These are phyloP conservation scores for Tetranychus truncatus DNA, from an alignment of 2,888 invertebrate genomes.

Conservation along the genomic window DNA sequence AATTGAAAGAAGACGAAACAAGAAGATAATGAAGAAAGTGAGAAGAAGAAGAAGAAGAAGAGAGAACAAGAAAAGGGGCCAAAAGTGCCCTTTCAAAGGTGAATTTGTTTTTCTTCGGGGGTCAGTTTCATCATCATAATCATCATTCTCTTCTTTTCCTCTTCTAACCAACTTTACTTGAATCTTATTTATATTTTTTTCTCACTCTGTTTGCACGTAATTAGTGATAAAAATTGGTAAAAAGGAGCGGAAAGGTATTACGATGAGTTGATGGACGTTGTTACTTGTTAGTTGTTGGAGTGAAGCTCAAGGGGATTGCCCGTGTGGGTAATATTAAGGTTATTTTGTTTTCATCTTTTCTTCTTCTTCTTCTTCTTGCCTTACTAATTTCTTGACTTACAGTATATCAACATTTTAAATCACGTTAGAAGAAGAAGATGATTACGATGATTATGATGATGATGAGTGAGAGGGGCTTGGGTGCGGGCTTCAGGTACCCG, in stretches of 20 bases:
- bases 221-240: slow-evolving; percentile 2
- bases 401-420: background rate
- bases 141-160: background rate
- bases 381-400: background rate
- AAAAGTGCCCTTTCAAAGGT: background rate
- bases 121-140: background rate
- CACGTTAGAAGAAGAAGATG: background rate
- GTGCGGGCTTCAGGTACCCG: background rate
- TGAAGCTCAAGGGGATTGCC: background rate
- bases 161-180: background rate
- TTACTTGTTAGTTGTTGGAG: background rate
- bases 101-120: background rate
- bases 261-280: background rate
- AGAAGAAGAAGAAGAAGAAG: background rate
- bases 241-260: slow-evolving; percentile 2
- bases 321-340: background rate
- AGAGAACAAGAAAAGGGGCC: background rate
- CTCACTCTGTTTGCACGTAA: background rate
- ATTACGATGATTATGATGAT: background rate
- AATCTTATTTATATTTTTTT: background rate
- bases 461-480: slow-evolving; percentile 1
- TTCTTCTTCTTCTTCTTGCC: background rate
- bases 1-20: background rate
- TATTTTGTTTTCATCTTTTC: background rate
- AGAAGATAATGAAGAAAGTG: background rate